Conservation (phyloP, 2,888 invertebrate species). For the Actias luna region DNA sequence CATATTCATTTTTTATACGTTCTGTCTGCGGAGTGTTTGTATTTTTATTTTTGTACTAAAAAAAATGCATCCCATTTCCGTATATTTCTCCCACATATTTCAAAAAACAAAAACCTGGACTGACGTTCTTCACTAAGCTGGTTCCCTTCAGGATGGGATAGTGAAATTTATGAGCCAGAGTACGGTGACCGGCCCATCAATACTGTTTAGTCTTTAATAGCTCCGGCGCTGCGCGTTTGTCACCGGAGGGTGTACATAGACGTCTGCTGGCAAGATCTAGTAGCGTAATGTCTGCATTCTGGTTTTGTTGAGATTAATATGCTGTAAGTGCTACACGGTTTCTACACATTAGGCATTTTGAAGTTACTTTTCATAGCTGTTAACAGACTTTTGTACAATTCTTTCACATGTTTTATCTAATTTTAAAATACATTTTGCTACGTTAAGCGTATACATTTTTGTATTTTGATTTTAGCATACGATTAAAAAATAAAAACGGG, state of each 20-base stretch:
- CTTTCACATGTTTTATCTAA: too few relatives aligned
- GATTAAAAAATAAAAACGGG: too few relatives aligned
- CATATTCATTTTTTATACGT: slow-evolving; percentile 25
- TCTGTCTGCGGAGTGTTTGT: slow-evolving; percentile 20
- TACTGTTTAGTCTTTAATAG: slow-evolving; percentile 66
- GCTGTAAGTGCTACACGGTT: not conserved
- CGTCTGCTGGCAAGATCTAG: slow-evolving; percentile 24
- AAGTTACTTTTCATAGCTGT: not conserved
- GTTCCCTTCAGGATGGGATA: slow-evolving; percentile 24
- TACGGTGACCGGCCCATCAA: slow-evolving; percentile 54
- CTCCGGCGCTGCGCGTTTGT: slow-evolving; percentile 31
- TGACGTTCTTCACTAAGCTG: not conserved
- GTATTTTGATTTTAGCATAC: too few relatives aligned
- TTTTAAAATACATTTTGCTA: too few relatives aligned
- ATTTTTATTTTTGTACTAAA: not conserved
- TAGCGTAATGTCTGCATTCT: slow-evolving; percentile 17
- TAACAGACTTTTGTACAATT: not conserved
- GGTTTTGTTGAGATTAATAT: slow-evolving; percentile 9
- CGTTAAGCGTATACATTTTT: too few relatives aligned
- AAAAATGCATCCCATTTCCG: not conserved
- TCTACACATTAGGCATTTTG: not conserved
- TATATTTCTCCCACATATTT: not conserved
- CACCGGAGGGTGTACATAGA: slow-evolving; percentile 23
- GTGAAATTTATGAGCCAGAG: slow-evolving; percentile 57
- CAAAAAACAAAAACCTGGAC: not conserved